A percentile compares a stretch with the other conserved stretches of the same genome.
phyloP scores from a whole-genome alignment of 2,113 vertebrate genomes.

The Ophiodon elongatus region DNA sequence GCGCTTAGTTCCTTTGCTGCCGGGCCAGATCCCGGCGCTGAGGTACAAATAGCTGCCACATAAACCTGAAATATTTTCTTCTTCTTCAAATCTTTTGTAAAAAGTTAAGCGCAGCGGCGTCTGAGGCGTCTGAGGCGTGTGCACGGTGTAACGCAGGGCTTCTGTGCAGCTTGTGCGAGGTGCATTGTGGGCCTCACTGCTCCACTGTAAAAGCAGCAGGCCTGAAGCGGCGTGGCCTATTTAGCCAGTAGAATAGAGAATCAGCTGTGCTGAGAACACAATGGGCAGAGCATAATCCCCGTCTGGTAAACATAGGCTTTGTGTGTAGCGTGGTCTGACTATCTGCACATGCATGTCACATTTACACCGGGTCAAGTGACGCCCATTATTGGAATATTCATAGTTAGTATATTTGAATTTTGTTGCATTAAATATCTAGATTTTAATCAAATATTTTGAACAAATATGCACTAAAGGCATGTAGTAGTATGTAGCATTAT shows the following conservation, averaged over 20 bases:
- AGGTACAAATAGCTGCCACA: conserved; percentile 28
- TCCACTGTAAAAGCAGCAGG: conserved; percentile 50
- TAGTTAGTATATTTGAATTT: background rate
- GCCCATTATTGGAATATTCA: background rate
- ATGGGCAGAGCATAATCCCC: conserved; percentile 74
- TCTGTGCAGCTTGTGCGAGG: too few relatives aligned
- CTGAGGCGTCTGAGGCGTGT: background rate
- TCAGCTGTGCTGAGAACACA: conserved; percentile 73
- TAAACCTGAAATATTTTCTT: background rate
- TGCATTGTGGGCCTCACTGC: conserved; percentile 37
- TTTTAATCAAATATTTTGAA: background rate
- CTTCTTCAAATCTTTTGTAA: background rate
- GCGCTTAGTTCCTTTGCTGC: conserved; percentile 27
- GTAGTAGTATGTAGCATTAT: too few relatives aligned
- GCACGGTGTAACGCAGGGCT: background rate
- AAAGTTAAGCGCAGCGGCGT: background rate
- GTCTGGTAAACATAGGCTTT: conserved; percentile 75
- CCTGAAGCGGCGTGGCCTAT: conserved; percentile 73
- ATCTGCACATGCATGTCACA: conserved; percentile 25
- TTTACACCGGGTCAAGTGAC: conserved; percentile 20
- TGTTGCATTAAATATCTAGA: background rate
- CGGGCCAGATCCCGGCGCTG: background rate
- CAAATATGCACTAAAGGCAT: background rate
- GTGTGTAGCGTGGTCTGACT: conserved; percentile 21
- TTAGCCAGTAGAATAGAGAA: conserved; percentile 70